A percentile compares a stretch with the other conserved stretches of the same genome.
Evolutionary conservation across 1,140 invertebrate species (phyloP).

Genomic region (Zophobas atratus): DNA sequence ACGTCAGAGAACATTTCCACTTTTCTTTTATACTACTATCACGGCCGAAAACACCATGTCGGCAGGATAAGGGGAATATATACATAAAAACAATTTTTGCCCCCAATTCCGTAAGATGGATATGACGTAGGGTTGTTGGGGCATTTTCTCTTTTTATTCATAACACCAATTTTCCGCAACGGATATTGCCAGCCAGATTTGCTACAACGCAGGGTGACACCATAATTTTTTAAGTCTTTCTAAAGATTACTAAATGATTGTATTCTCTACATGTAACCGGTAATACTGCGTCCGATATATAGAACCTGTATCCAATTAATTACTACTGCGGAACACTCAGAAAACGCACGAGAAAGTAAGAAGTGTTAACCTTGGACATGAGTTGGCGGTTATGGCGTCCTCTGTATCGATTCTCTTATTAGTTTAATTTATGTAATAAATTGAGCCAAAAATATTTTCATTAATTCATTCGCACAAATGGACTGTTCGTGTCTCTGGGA

Average conservation of each 20-base stretch:
- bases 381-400: no score
- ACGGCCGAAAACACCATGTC: slow-evolving; percentile 34
- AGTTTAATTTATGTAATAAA: background rate
- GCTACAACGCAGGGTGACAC: background rate
- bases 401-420: no score
- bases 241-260: no score
- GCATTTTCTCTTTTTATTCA: slow-evolving; percentile 33
- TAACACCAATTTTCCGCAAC: slow-evolving; percentile 1
- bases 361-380: no score
- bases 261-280: no score
- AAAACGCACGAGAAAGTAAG: no score
- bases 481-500: slow-evolving; percentile 1
- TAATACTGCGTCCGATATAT: no score
- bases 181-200: slow-evolving; percentile 5
- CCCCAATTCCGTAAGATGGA: slow-evolving; percentile 14
- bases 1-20: slow-evolving; percentile 29
- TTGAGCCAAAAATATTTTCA: slow-evolving; percentile 18
- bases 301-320: no score
- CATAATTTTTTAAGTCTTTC: no score
- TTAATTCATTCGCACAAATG: slow-evolving; percentile 10
- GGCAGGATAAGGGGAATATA: slow-evolving; percentile 33
- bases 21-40: slow-evolving; percentile 30
- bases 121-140: slow-evolving; percentile 1
- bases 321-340: no score
- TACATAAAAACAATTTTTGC: slow-evolving; percentile 39